Base-by-base conservation (phyloP, 23 tunicate genomes). In the Styela clava region DNA sequence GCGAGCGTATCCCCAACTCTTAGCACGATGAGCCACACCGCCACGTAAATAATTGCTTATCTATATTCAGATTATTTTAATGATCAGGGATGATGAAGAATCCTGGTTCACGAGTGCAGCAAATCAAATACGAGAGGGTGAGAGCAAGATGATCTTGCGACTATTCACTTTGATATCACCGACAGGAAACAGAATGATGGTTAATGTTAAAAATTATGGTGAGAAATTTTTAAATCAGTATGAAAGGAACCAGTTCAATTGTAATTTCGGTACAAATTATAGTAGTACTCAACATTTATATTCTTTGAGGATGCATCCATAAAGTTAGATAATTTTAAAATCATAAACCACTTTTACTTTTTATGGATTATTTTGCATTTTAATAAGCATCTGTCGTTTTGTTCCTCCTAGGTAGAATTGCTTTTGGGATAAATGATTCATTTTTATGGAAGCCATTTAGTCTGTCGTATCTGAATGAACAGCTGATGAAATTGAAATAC, bases 401-500 rank as follows among this genome's bases (percentile, higher is more conserved):
- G n/a, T 44, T 44, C 12, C 12, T 44, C 56, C 56, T 12, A 44
- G 56, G 56, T 44, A 7, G 7, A 5, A 44, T 44, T 7, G 12
- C 56, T 5, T 5, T 44, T 7, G 56, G 56, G 9, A 44, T 44
- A 12, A 7, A 44, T 44, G 56, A 7, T 5, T 44, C 56, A 44
- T 44, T 44, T 44, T 44, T 44, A 44, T 44, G 56, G 56, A 44
- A 44, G 12, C 56, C 56, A 12, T 44, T 44, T 12, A 21, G 71
- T 18, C 16, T 12, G 71, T 18, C 30, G 21, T 16, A 67, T 29
- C 22, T 67, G n/a, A 88, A 88, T 44, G 88, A 88, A 79, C 44
- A 83, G 0, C 81, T 88, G n/a, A 79, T 83, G 78, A 88, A 88
- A 27, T 24, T 88, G 77, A 88, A 84, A 64, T 88, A 79, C 73